Evolutionary conservation across 2,888 invertebrate species (phyloP), one percentile per base, ranked within the genome.

Genomic region (Eupithecia subumbrata): DNA sequence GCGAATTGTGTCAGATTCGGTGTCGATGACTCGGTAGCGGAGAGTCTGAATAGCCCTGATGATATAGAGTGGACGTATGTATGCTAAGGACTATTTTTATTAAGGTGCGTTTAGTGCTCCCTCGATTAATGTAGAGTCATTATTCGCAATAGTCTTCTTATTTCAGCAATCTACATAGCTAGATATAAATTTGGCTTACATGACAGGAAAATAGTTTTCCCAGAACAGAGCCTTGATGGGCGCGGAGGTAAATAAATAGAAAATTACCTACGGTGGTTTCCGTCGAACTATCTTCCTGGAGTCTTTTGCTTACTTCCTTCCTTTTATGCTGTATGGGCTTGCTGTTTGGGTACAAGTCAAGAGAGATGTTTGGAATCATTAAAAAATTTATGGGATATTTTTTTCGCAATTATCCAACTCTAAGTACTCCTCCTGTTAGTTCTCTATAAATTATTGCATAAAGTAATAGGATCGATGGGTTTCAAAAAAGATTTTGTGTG

Each of bases 271-370:
- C 76, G 71, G 74, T 77, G 74, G 79, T 80, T 82, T 82, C 78
- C 78, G 69, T 73, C 72, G 74, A 79, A 77, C 80, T 79, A 78
- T 80, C 78, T 76, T 52, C 75, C 77, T 73, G 34, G 48, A 68
- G 78, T 77, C 75, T 80, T 80, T 78, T 78, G 76, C 75, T 74
- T 72, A 76, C 79, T 82, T 82, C 82, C 82, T 82, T 81, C 81
- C 81, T 78, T 77, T 76, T 78, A 76, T 77, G 79, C 79, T 77
- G 75, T 76, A 70, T 75, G 63, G 77, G 37, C 69, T 67, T 11
- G 67, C 43, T 48, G 34, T 75, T 73, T 37, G 73, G 81, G 40
- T 16, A 52, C 0, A 45, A 71, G 56, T 7, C 30, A 34, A 60
- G 14, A 60, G 25, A 60, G 52, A 22, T 18, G 18, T 45, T 43